phyloP scores from a whole-genome alignment of 2,113 vertebrate genomes.

The Herpetotheres cachinnans region DNA sequence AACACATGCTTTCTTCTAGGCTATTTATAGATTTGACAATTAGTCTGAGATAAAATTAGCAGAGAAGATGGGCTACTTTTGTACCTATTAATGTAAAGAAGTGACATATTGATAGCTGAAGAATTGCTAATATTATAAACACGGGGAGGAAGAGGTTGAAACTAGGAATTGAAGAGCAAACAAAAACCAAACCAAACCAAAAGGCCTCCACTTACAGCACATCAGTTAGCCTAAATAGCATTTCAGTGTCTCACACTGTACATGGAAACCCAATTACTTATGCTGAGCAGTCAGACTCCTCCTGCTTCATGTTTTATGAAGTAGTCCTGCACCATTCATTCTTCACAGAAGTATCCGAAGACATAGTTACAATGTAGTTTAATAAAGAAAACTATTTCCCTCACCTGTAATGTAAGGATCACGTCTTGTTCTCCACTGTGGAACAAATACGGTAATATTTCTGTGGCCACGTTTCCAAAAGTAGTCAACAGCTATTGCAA shows the following conservation, averaged over 20 bases:
- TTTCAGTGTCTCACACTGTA: neutral
- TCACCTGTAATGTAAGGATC: slow-evolving; percentile 89
- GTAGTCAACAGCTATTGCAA: slow-evolving; percentile 92
- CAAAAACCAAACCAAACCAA: neutral
- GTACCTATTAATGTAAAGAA: neutral
- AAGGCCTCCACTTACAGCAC: neutral
- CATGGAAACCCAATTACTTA: neutral
- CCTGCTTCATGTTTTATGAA: neutral
- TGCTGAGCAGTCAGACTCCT: neutral
- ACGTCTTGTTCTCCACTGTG: slow-evolving; percentile 94
- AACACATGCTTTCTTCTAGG: neutral
- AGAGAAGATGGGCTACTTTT: neutral
- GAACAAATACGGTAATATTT: slow-evolving; percentile 95
- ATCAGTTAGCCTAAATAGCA: neutral
- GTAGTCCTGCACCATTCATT: neutral
- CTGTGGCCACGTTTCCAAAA: slow-evolving; percentile 95
- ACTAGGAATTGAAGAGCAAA: neutral
- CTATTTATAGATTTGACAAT: neutral
- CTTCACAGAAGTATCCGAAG: neutral
- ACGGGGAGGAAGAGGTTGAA: neutral
- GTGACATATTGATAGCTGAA: neutral
- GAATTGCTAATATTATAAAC: neutral
- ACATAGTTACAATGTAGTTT: neutral
- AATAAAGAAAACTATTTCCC: neutral
- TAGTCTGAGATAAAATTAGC: neutral